phyloP scores from a whole-genome alignment of 2,888 invertebrate genomes.

The Ennomos erosarius region DNA sequence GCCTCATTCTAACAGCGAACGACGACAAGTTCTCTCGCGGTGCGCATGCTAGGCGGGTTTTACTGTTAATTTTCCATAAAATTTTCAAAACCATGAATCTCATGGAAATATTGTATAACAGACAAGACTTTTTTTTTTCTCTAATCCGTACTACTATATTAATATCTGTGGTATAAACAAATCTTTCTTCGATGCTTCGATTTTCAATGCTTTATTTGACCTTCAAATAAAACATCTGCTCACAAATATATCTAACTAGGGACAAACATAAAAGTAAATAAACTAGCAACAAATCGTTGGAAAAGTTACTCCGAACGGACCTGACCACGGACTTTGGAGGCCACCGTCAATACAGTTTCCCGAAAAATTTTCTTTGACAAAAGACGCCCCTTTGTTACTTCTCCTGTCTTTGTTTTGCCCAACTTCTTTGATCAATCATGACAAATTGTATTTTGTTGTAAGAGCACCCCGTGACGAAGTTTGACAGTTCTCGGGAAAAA shows the following conservation, averaged over 20 bases:
- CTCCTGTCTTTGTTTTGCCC: conserved; percentile 65
- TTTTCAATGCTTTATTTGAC: neutral
- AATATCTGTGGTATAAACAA: too few species aligned
- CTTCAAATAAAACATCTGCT: neutral
- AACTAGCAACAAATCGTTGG: conserved; percentile 20
- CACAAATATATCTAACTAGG: conserved; percentile 6
- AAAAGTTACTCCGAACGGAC: conserved; percentile 21
- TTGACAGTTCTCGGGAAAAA: conserved; percentile 70
- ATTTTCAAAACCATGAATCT: too few species aligned
- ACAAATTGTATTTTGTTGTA: conserved; percentile 80
- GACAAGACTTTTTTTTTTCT: too few species aligned
- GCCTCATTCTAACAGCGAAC: too few species aligned
- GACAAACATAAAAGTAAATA: conserved; percentile 13
- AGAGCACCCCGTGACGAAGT: conserved; percentile 68
- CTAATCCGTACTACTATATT: too few species aligned
- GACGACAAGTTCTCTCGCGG: too few species aligned
- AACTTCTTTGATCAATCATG: conserved; percentile 82
- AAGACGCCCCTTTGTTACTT: conserved; percentile 60
- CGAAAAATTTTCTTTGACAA: conserved; percentile 56
- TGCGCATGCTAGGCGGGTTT: too few species aligned
- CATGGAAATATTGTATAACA: too few species aligned
- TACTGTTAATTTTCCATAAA: too few species aligned
- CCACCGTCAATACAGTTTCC: conserved; percentile 45
- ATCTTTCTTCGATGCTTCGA: neutral
- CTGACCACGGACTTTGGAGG: conserved; percentile 36